Base-by-base conservation (phyloP, 2,113 vertebrate genomes). In the Cheilinus undulatus region DNA sequence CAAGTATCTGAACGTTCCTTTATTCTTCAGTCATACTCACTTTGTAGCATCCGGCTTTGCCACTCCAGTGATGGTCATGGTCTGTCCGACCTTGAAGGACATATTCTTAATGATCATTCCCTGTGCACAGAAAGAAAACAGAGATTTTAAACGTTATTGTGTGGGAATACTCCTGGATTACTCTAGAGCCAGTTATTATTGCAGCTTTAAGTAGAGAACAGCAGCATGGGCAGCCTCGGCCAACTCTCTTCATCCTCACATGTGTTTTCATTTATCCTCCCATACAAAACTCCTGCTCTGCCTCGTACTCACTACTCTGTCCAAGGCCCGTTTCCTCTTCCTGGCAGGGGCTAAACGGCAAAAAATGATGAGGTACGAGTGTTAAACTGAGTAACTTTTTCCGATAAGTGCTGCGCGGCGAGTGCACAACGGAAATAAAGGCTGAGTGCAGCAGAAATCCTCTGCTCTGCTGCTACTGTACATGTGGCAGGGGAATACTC, bases 31-130 rank as follows among this genome's bases (percentile, higher is more conserved):
- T 10, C 17, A 22, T 10, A 79, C 92, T 89, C 76, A 95, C 94
- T 89, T 62, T 48, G 86, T 48, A 4, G 90, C 78, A 0, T 92
- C 87, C 3, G 86, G n/a, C 12, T 62, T 85, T 17, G 85, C 7
- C 7, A 91, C 72, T 42, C 94, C 94, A n/a, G 68, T 79, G 17
- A 94, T 0, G 4, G 85, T 93, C 86, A 95, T 0, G n/a, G 89
- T 93, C 78, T 94, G 92, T 17, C 94, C 94, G 0, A 79, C 80
- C 78, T 93, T 94, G 75, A 95, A 92, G 92, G 93, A 93, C 93
- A 94, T 93, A 61, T 93, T 93, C 77, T 88, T 82, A 8, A 95
- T 11, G 3, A 80, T 19, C 80, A 94, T 68, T 38, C 71, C 83
- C 92, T 94, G 86, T 40, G 40, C 2, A 73, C 48, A 78, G 32